Base-by-base conservation (phyloP, 1,140 invertebrate species). In the Magallana gigas region DNA sequence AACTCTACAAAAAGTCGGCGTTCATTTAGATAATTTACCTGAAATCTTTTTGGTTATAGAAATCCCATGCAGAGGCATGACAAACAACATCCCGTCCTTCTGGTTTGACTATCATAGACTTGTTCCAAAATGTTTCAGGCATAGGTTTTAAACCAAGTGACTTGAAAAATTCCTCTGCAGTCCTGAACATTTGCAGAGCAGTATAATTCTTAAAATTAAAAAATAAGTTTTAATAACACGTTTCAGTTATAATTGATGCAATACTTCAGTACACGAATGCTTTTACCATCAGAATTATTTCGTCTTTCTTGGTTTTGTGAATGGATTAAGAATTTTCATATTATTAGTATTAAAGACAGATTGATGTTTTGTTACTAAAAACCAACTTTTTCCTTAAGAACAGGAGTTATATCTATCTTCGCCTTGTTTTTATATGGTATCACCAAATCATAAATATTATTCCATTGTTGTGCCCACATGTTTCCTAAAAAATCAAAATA, bases 31-130 rank as follows among this genome's bases (percentile, higher is more conserved):
- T 64, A 18, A 18, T 64, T 16, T 14, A 97, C 96, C 97, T 96
- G 91, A 96, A 97, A 92, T 97, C 98, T 89, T 97, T 95, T 83
- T 96, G 95, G 92, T 98, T 98, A 93, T 97, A 98, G 94, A 98
- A 98, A 94, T 98, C 98, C 98, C 98, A 98, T 1, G 98, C 98
- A 97, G 98, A 97, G 0, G 98, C 97, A 92, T 99, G 98, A 92
- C 98, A 99, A 7, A 98, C 97, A 9, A 96, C 94, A 1, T 94
- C 90, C 0, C 97, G 94, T 16, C 96, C 96, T 88, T 98, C 97
- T 8, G 92, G 95, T 89, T 95, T 96, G 81, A 93, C 93, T 0
- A 96, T 85, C 91, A 96, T 95, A 9, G 96, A 96, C 8, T 95
- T 91, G 1, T 95, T 91, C 96, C 96, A 96, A 92, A 96, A 96